Evolutionary conservation across 1,140 invertebrate genomes (phyloP).

Genomic region (Tenebrio molitor): DNA sequence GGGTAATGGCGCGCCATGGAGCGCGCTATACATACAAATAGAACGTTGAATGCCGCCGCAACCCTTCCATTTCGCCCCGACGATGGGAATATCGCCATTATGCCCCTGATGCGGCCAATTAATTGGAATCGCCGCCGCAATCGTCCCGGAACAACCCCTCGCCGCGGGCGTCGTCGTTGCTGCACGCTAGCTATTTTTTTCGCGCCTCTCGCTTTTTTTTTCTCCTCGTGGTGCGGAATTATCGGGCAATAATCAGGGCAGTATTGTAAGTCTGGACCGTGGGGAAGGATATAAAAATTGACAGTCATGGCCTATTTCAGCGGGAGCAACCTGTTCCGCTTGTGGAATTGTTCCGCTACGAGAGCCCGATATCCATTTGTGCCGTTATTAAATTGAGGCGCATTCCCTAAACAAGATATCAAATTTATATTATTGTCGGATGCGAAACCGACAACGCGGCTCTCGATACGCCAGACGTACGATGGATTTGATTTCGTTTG

Average conservation of each 20-base stretch:
- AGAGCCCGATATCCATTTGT: slow-evolving; percentile 42
- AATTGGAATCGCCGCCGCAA: slow-evolving; percentile 25
- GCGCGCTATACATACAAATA: slow-evolving; percentile 55
- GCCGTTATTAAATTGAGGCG: slow-evolving; percentile 42
- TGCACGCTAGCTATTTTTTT: background rate
- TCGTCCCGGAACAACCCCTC: background rate
- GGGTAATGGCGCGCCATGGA: slow-evolving; percentile 48
- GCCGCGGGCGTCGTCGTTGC: too few relatives aligned
- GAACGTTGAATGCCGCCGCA: slow-evolving; percentile 49
- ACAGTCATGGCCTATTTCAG: slow-evolving; percentile 46
- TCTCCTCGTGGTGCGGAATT: background rate
- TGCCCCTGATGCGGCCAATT: slow-evolving; percentile 18
- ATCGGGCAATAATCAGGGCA: slow-evolving; percentile 8
- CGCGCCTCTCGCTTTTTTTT: slow-evolving; percentile 8
- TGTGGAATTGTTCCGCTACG: slow-evolving; percentile 37
- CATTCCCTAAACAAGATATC: slow-evolving; percentile 47
- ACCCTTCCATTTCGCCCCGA: slow-evolving; percentile 45
- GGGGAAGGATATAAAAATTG: slow-evolving; percentile 41
- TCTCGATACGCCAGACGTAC: slow-evolving; percentile 1
- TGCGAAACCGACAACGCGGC: slow-evolving; percentile 29
- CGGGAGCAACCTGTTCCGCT: slow-evolving; percentile 37
- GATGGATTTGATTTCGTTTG: slow-evolving; percentile 12
- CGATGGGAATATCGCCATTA: slow-evolving; percentile 18
- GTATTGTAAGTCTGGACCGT: slow-evolving; percentile 2
- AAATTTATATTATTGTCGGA: slow-evolving; percentile 47